Evolutionary conservation across 2,888 invertebrate species (phyloP).

Genomic region (Nymphalis c-album): DNA sequence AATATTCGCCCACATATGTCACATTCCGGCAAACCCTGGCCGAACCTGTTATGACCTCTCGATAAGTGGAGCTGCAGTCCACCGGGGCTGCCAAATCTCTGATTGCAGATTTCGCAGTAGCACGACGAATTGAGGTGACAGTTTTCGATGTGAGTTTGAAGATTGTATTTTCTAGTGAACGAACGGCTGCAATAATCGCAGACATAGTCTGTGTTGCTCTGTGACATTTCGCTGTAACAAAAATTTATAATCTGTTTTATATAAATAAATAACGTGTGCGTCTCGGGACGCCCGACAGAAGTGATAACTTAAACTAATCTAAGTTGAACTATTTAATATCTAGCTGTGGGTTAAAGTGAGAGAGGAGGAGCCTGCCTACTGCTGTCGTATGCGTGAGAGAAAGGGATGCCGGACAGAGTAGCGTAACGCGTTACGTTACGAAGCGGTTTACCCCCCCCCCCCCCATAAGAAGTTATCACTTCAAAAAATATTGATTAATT

Average conservation of each 20-base stretch:
- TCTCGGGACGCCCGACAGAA: too few relatives aligned
- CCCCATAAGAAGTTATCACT: too few relatives aligned
- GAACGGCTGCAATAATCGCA: constrained; percentile 65
- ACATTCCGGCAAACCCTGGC: constrained; percentile 63
- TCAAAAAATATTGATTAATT: too few relatives aligned
- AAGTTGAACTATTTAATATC: too few relatives aligned
- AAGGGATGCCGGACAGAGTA: too few relatives aligned
- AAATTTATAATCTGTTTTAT: not conserved
- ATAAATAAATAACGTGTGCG: too few relatives aligned
- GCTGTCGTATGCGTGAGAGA: too few relatives aligned
- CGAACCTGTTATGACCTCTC: constrained; percentile 60
- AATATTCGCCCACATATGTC: constrained; percentile 67
- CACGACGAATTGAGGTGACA: constrained; percentile 58
- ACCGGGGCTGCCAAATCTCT: constrained; percentile 57
- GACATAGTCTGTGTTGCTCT: constrained; percentile 42
- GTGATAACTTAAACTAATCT: too few relatives aligned
- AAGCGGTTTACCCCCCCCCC: too few relatives aligned
- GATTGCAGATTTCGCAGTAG: constrained; percentile 60
- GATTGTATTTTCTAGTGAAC: constrained; percentile 67
- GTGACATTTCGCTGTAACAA: constrained; percentile 16
- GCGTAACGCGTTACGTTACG: too few relatives aligned
- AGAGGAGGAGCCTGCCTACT: too few relatives aligned
- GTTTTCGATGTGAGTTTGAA: constrained; percentile 67
- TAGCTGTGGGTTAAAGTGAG: too few relatives aligned
- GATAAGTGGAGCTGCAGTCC: constrained; percentile 57